Evolutionary conservation across 2,113 vertebrate genomes (phyloP), one percentile per base, ranked within the genome.

Genomic region (Brachionichthys hirsutus): DNA sequence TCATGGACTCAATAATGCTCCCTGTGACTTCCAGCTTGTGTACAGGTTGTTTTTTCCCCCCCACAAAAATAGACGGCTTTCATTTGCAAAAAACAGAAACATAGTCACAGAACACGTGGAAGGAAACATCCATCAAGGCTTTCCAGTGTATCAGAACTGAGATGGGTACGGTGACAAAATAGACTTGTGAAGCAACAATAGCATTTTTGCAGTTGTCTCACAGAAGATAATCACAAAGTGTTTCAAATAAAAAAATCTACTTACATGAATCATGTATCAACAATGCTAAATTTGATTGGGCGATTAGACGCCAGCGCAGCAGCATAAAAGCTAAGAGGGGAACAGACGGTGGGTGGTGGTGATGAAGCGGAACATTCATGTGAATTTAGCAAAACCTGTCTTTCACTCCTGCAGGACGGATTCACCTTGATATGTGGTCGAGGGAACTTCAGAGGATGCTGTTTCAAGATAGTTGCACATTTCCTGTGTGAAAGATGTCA

Each of bases 201-300:
- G 70, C 52, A 44, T 65, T 72, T 74, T 67, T 30, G 41, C 0
- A 1, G 35, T 50, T 64, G 74, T 73, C 78, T 62, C 18, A 4
- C 46, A 24, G 24, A 55, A 71, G 68, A 84, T 79, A 70, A 86
- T 81, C 64, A 49, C 54, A 38, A 47, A 59, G 52, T 71, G 49
- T 65, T 82, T 80, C 54, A 80, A 82, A 88, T 87, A 82, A 85
- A 85, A n/a, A 82, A 88, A 42, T 58, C 44, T 66, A 59, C 85
- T 83, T 86, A 85, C 87, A 89, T 81, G 67, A 89, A 91, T 91
- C 86, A 90, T 77, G 72, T 70, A 82, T 85, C 57, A 79, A 87
- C 81, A 82, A 82, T 81, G 62, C 74, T 62, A 87, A 89, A 84
- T 83, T 81, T 53, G 83, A 85, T 85, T 24, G 53, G 60, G 59